phyloP scores from a whole-genome alignment of 2,888 invertebrate species.

The Chymomyza caudatula region DNA sequence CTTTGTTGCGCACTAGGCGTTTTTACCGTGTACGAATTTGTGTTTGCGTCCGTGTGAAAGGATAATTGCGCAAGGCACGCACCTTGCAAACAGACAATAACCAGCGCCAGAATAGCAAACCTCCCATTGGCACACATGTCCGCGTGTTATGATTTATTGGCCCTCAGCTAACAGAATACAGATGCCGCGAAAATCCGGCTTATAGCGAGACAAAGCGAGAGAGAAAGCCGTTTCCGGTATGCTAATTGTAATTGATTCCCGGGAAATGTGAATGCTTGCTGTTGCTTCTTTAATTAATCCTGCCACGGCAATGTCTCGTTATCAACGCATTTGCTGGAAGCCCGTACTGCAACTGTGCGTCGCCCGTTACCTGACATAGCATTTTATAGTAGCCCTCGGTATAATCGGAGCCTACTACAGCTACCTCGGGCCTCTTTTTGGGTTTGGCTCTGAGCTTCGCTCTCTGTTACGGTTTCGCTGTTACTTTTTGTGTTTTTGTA shows the following conservation, averaged over 20 bases:
- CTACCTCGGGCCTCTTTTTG: not conserved
- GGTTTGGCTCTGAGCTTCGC: too few species aligned
- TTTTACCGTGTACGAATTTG: conserved; percentile 76
- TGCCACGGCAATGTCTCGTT: conserved; percentile 10
- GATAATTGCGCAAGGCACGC: conserved; percentile 68
- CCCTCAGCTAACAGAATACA: not conserved
- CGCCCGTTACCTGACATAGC: conserved; percentile 30
- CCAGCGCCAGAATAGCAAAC: conserved; percentile 26
- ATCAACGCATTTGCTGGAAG: conserved; percentile 5
- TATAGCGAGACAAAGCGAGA: too few species aligned
- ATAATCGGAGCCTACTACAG: too few species aligned
- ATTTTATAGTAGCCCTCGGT: conserved; percentile 55
- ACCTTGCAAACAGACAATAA: conserved; percentile 31
- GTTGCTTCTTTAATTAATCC: conserved; percentile 28
- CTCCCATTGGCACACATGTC: conserved; percentile 27
- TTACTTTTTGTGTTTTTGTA: not conserved
- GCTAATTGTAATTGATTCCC: conserved; percentile 40
- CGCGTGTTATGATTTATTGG: conserved; percentile 20
- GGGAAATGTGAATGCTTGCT: not conserved
- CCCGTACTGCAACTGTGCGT: conserved; percentile 43
- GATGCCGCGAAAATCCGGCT: not conserved
- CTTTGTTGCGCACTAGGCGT: conserved; percentile 76
- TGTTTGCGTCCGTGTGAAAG: conserved; percentile 75
- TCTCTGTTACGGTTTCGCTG: too few species aligned
- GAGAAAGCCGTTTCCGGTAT: not conserved